phyloP scores from a whole-genome alignment of 2,888 invertebrate genomes.

The Agrochola lota region DNA sequence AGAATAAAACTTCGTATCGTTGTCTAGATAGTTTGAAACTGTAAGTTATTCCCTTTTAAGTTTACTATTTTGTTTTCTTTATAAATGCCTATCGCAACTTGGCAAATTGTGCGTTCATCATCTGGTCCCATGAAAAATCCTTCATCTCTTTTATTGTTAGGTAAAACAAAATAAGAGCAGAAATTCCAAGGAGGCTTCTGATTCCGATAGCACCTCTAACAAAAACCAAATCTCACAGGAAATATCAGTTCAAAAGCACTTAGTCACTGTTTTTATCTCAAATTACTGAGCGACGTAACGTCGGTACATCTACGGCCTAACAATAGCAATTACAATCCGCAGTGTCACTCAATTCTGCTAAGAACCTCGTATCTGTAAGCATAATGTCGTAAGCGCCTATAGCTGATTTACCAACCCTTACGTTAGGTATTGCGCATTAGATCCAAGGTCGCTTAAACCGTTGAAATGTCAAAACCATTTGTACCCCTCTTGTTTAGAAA shows the following conservation, averaged over 20 bases:
- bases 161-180: too few species aligned
- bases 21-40: slow-evolving; percentile 84
- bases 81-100: slow-evolving; percentile 72
- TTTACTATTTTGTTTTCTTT: slow-evolving; percentile 75
- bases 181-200: too few species aligned
- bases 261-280: slow-evolving; percentile 35
- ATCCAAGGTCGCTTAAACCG: slow-evolving; percentile 85
- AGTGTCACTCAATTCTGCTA: slow-evolving; percentile 76
- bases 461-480: slow-evolving; percentile 88
- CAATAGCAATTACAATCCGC: slow-evolving; percentile 73
- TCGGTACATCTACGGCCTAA: slow-evolving; percentile 38
- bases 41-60: slow-evolving; percentile 78
- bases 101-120: slow-evolving; percentile 68
- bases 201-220: background rate
- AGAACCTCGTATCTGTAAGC: slow-evolving; percentile 70
- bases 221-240: slow-evolving; percentile 21
- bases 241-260: slow-evolving; percentile 35
- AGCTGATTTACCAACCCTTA: slow-evolving; percentile 82
- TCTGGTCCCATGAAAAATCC: slow-evolving; percentile 26
- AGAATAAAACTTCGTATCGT: slow-evolving; percentile 80
- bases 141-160: background rate
- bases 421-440: slow-evolving; percentile 76
- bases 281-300: slow-evolving; percentile 41
- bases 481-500: slow-evolving; percentile 88
- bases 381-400: slow-evolving; percentile 68